A percentile compares a stretch with the other conserved stretches of the same genome.
Evolutionary conservation across 2,888 invertebrate genomes (phyloP).

Genomic region (Hirtodrosophila alboralis): DNA sequence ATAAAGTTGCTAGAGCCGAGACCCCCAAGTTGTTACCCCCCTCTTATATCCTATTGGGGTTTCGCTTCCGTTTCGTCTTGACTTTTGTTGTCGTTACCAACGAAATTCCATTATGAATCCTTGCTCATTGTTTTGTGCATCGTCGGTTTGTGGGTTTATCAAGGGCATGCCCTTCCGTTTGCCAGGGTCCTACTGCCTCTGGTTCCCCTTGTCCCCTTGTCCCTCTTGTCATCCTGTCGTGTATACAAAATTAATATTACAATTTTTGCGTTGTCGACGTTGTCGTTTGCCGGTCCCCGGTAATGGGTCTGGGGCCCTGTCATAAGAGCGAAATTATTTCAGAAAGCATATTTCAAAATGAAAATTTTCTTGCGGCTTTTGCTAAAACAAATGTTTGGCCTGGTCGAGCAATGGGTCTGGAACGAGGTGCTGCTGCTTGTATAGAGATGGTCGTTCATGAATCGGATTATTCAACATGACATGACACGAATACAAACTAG

Average conservation of each 20-base stretch:
- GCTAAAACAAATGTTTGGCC: conserved; percentile 75
- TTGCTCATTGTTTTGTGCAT: conserved; percentile 75
- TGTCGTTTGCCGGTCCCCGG: conserved; percentile 22
- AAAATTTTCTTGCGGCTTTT: conserved; percentile 75
- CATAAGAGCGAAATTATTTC: conserved; percentile 75
- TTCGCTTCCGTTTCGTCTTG: conserved; percentile 68
- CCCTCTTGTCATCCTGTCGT: conserved; percentile 16
- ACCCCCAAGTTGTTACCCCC: neutral
- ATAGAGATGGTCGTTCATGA: too few relatives aligned
- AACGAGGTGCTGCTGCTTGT: neutral
- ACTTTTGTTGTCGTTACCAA: conserved; percentile 64
- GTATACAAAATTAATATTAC: conserved; percentile 78
- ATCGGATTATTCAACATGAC: too few relatives aligned
- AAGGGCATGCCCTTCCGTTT: conserved; percentile 44
- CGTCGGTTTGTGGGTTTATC: conserved; percentile 61
- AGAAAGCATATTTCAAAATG: conserved; percentile 77
- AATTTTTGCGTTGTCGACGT: conserved; percentile 63
- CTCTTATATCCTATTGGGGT: conserved; percentile 14
- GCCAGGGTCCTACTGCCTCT: neutral
- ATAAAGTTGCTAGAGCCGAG: conserved; percentile 60
- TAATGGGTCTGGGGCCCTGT: conserved; percentile 38
- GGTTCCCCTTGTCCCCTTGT: neutral
- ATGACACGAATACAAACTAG: too few relatives aligned
- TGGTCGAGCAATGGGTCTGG: conserved; percentile 29
- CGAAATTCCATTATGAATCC: conserved; percentile 76